phyloP scores from a whole-genome alignment of 2,113 vertebrate species.

The Hyperopisus bebe region DNA sequence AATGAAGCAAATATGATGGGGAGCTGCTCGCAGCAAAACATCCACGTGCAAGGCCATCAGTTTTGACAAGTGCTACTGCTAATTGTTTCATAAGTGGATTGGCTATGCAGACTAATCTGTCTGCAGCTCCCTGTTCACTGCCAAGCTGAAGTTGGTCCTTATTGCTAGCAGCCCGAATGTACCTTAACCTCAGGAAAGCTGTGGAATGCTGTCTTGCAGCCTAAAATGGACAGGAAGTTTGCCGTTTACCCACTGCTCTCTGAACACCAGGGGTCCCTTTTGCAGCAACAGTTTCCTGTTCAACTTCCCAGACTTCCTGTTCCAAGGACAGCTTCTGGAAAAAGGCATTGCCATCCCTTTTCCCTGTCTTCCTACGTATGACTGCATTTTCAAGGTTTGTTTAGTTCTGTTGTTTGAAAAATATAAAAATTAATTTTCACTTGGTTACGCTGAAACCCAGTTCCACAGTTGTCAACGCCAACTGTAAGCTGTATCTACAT shows the following conservation, averaged over 20 bases:
- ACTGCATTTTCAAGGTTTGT: neutral
- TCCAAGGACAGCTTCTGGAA: neutral
- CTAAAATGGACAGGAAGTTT: neutral
- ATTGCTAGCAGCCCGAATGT: neutral
- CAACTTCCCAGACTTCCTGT: neutral
- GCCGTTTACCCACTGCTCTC: neutral
- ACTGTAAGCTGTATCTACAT: neutral
- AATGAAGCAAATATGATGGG: neutral
- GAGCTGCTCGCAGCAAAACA: neutral
- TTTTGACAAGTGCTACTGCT: neutral
- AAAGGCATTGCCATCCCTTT: neutral
- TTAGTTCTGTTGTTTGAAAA: neutral
- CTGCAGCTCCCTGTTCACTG: neutral
- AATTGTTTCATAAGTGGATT: neutral
- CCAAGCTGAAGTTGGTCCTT: neutral
- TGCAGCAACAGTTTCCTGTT: neutral
- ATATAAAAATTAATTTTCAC: neutral
- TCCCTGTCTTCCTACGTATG: neutral
- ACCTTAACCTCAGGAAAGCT: neutral
- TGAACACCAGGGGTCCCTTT: neutral
- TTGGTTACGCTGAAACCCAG: neutral
- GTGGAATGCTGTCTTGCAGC: neutral
- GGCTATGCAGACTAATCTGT: neutral
- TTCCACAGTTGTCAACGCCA: neutral
- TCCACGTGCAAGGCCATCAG: neutral